These are phyloP conservation scores for Datnioides undecimradiatus DNA, from an alignment of 2,113 vertebrate genomes.

Conservation along the genomic window DNA sequence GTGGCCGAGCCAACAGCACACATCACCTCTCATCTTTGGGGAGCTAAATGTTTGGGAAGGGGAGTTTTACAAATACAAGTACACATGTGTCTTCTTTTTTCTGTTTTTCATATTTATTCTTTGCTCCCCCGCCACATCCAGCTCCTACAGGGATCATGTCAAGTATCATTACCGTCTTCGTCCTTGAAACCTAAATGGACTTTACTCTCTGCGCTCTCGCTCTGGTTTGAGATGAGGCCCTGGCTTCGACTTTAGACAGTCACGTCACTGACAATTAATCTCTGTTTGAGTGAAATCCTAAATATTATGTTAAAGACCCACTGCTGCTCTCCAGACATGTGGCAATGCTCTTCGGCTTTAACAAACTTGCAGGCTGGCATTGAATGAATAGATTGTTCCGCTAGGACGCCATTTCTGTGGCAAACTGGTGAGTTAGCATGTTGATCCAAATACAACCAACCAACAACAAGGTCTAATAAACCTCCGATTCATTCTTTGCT, in stretches of 20 bases:
- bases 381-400: background rate
- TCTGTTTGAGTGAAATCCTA: background rate
- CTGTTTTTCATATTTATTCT: background rate
- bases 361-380: background rate
- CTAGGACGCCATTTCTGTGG: background rate
- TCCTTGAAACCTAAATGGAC: constrained; percentile 2
- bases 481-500: background rate
- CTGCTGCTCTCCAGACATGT: background rate
- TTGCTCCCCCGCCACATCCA: background rate
- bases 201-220: background rate
- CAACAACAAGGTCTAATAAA: background rate
- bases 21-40: constrained; percentile 42
- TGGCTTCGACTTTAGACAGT: background rate
- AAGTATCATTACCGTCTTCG: background rate
- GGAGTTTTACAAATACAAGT: constrained; percentile 24
- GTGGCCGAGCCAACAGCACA: constrained; percentile 30
- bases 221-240: background rate
- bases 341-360: background rate
- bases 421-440: background rate
- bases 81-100: background rate
- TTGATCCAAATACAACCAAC: background rate
- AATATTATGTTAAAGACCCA: background rate
- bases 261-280: background rate
- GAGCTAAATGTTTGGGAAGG: constrained; percentile 34
- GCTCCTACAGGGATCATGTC: constrained; percentile 20